Conservation (phyloP, 2,113 vertebrate genomes). For the Thunnus maccoyii region DNA sequence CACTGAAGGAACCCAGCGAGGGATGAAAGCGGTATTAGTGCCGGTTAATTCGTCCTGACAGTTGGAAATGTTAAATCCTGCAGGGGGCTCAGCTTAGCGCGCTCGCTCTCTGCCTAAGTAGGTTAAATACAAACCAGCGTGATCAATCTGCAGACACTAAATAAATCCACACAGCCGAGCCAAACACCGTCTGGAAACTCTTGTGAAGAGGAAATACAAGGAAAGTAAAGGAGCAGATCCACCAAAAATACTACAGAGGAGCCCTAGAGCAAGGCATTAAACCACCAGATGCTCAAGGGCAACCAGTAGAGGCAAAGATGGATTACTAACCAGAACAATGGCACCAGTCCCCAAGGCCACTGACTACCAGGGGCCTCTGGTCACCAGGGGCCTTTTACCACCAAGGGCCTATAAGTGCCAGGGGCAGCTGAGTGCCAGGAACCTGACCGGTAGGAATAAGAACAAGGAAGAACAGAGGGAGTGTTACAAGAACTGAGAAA, state of each 20-base stretch:
- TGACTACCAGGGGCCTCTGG: neutral
- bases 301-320: neutral
- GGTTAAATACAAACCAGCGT: constrained; percentile 78
- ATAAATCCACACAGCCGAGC: constrained; percentile 42
- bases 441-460: neutral
- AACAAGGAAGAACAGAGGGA: neutral
- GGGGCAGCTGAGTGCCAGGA: neutral
- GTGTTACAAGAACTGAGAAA: neutral
- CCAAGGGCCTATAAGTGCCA: neutral
- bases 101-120: constrained; percentile 74
- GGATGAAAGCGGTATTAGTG: constrained; percentile 81
- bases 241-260: neutral
- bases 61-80: constrained; percentile 82
- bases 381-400: neutral
- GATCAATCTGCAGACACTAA: constrained; percentile 75
- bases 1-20: constrained; percentile 63
- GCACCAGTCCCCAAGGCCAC: neutral
- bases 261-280: constrained; percentile 24
- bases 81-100: constrained; percentile 77
- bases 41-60: constrained; percentile 80
- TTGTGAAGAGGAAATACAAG: constrained; percentile 14
- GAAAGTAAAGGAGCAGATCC: neutral
- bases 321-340: neutral
- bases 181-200: constrained; percentile 47
- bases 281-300: neutral